Evolutionary conservation across 2,113 vertebrate genomes (phyloP).

Genomic region (Tangachromis dhanisi): DNA sequence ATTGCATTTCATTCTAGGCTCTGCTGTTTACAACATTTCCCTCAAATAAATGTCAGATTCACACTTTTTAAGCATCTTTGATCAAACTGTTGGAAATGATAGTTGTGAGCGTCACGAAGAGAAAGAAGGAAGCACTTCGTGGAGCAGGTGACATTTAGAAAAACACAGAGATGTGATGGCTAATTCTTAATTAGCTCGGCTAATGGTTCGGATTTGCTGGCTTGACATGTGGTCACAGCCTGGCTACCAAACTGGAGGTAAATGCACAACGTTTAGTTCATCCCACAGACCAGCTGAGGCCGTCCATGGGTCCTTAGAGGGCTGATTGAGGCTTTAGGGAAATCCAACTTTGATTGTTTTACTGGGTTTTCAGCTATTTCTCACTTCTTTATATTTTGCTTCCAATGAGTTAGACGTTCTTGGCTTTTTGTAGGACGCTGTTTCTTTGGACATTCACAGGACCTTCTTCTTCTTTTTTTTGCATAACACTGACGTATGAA

Average conservation of each 20-base stretch:
- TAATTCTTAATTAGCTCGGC: conserved; percentile 16
- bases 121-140: background rate
- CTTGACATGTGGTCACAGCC: background rate
- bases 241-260: conserved; percentile 3
- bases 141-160: background rate
- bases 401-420: background rate
- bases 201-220: conserved; percentile 25
- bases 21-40: background rate
- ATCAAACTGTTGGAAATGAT: background rate
- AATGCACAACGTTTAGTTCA: conserved; percentile 16
- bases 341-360: background rate
- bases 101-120: background rate
- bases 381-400: background rate
- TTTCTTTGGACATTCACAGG: background rate
- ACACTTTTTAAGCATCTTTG: background rate
- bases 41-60: background rate
- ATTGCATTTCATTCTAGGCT: background rate
- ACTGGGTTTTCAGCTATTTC: background rate
- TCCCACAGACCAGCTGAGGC: conserved; percentile 15
- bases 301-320: background rate
- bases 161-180: background rate
- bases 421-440: background rate
- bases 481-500: background rate
- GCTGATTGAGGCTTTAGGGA: background rate
- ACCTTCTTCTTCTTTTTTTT: background rate